phyloP scores from a whole-genome alignment of 1,140 invertebrate species.

The Trypoxylus dichotomus region DNA sequence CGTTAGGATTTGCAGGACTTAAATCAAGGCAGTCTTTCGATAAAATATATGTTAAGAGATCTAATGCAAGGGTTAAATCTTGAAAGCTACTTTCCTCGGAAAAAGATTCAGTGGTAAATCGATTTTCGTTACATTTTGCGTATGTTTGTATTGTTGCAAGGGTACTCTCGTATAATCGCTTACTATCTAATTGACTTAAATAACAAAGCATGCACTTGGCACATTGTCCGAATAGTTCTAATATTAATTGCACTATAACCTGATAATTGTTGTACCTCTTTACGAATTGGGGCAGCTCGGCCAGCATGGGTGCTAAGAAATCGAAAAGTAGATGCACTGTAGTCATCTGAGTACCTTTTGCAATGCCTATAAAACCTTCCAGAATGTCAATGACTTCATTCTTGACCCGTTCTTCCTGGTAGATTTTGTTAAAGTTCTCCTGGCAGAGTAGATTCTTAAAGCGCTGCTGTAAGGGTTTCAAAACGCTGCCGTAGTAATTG shows the following conservation, averaged over 20 bases:
- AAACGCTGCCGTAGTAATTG: constrained; percentile 60
- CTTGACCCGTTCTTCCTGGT: constrained; percentile 62
- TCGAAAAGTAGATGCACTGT: constrained; percentile 65
- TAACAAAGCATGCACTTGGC: constrained; percentile 70
- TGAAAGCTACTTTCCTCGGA: constrained; percentile 71
- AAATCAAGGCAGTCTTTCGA: constrained; percentile 73
- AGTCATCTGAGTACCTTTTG: constrained; percentile 60
- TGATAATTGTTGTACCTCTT: constrained; percentile 81
- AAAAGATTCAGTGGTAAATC: constrained; percentile 56
- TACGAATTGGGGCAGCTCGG: constrained; percentile 68
- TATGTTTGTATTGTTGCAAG: constrained; percentile 71
- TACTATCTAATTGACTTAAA: constrained; percentile 62
- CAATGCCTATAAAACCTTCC: constrained; percentile 68
- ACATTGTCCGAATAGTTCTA: constrained; percentile 76
- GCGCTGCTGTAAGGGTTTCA: constrained; percentile 63
- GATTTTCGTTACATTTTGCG: constrained; percentile 63
- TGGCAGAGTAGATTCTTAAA: constrained; percentile 62
- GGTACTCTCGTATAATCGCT: constrained; percentile 65
- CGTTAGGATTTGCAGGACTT: constrained; percentile 44
- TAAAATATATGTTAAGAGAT: constrained; percentile 70
- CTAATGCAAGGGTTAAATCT: constrained; percentile 72
- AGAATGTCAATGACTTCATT: constrained; percentile 65
- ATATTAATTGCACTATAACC: constrained; percentile 74
- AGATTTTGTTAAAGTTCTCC: constrained; percentile 61
- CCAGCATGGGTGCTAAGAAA: constrained; percentile 65